These are phyloP conservation scores for Junonia oenone DNA, from an alignment of 2,888 invertebrate species.

Conservation along the genomic window DNA sequence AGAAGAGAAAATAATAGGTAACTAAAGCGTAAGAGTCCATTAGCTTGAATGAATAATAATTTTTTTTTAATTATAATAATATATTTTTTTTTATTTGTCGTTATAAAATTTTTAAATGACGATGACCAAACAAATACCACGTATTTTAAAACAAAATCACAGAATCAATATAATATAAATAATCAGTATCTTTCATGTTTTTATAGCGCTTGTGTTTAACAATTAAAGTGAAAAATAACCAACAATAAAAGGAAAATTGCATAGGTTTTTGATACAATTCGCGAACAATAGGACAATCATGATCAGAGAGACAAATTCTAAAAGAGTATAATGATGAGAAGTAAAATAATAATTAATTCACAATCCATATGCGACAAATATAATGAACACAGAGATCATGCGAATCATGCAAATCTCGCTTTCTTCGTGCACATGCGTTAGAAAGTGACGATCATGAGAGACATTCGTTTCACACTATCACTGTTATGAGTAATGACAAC, in stretches of 20 bases:
- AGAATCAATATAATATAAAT: too few species aligned
- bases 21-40: too few species aligned
- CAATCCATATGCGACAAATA: conserved; percentile 6
- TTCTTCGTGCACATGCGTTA: conserved; percentile 41
- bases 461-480: conserved; percentile 16
- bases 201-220: too few species aligned
- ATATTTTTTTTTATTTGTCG: too few species aligned
- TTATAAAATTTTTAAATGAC: too few species aligned
- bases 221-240: not conserved
- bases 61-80: too few species aligned
- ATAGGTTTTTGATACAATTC: not conserved
- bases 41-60: too few species aligned
- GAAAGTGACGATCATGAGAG: conserved; percentile 38
- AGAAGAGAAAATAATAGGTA: too few species aligned
- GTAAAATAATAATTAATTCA: not conserved
- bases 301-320: not conserved
- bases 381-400: conserved; percentile 29
- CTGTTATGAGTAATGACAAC: not conserved
- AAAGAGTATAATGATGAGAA: not conserved
- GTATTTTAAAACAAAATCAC: too few species aligned
- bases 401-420: conserved; percentile 40
- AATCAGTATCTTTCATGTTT: too few species aligned
- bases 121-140: too few species aligned
- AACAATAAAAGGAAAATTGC: not conserved
- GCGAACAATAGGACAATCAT: not conserved